A percentile compares a stretch with the other conserved stretches of the same genome.
Conservation (phyloP, 2,113 vertebrate genomes). For the Casuarius casuarius region DNA sequence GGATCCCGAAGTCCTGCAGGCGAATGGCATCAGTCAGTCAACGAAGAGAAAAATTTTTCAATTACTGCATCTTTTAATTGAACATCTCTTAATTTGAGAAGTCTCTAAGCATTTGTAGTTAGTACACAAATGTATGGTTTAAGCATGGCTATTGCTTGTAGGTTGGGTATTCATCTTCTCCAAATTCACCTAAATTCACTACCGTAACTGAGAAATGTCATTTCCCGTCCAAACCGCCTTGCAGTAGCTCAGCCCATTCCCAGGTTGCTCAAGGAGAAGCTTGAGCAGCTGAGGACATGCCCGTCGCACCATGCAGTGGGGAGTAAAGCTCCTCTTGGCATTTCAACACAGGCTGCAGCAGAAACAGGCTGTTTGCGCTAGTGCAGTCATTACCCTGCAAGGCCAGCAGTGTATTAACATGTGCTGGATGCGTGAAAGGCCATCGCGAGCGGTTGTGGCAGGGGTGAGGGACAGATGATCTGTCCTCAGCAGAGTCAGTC, state of each 20-base stretch:
- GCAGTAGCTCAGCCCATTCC: not conserved
- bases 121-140: not conserved
- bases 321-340: not conserved
- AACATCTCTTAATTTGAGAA: not conserved
- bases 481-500: not conserved
- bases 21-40: not conserved
- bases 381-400: not conserved
- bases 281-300: fast-evolving
- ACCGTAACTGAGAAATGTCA: not conserved
- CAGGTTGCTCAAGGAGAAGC: not conserved
- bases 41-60: not conserved
- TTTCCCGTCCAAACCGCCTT: conserved; percentile 6
- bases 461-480: not conserved
- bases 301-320: fast-evolving
- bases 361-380: not conserved
- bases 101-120: not conserved
- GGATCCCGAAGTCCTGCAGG: not conserved
- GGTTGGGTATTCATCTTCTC: not conserved
- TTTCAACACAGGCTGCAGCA: not conserved
- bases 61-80: not conserved
- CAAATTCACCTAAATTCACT: not conserved
- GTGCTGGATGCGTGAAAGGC: not conserved
- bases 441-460: fast-evolving
- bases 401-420: fast-evolving
- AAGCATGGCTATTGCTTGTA: not conserved